Percentiles rank a stretch among this genome's conserved stretches.
Conservation (phyloP, 2,113 vertebrate genomes). For the Gobiocypris rarus region DNA sequence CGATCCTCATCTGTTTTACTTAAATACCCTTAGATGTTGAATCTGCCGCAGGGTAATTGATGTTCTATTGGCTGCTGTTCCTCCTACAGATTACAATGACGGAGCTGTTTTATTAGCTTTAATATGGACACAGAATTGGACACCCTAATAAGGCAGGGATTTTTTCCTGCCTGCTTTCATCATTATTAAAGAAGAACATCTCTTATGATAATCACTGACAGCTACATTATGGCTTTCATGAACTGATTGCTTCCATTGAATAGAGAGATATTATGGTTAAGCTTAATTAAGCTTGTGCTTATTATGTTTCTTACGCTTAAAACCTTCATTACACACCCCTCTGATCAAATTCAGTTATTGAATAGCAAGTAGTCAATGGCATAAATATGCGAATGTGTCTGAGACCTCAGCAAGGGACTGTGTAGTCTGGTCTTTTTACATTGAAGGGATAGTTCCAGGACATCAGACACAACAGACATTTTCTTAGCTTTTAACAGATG, state of each 20-base stretch:
- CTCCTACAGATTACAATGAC: conserved; percentile 54
- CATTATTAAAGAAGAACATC: conserved; percentile 48
- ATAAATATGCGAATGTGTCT: conserved; percentile 41
- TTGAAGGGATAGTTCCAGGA: background rate
- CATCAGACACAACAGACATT: background rate
- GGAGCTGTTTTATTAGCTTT: conserved; percentile 60
- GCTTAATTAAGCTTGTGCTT: conserved; percentile 48
- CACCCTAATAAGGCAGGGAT: conserved; percentile 44
- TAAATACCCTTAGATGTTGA: conserved; percentile 59
- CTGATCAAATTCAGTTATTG: conserved; percentile 34
- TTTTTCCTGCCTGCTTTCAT: conserved; percentile 1
- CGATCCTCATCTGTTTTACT: conserved; percentile 59
- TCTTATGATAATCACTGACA: conserved; percentile 54
- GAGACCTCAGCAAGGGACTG: conserved; percentile 24
- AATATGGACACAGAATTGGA: conserved; percentile 54
- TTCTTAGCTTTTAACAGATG: background rate
- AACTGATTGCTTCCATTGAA: conserved; percentile 41
- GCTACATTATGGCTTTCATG: conserved; percentile 47
- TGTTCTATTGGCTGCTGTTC: conserved; percentile 56
- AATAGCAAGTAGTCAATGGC: conserved; percentile 39
- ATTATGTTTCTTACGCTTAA: conserved; percentile 28
- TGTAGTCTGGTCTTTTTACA: background rate
- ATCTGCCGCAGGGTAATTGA: conserved; percentile 60
- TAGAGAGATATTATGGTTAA: conserved; percentile 26
- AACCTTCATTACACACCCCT: conserved; percentile 31